Evolutionary conservation across 2,113 vertebrate genomes (phyloP), one percentile per base, ranked within the genome.

Genomic region (Amia ocellicauda): DNA sequence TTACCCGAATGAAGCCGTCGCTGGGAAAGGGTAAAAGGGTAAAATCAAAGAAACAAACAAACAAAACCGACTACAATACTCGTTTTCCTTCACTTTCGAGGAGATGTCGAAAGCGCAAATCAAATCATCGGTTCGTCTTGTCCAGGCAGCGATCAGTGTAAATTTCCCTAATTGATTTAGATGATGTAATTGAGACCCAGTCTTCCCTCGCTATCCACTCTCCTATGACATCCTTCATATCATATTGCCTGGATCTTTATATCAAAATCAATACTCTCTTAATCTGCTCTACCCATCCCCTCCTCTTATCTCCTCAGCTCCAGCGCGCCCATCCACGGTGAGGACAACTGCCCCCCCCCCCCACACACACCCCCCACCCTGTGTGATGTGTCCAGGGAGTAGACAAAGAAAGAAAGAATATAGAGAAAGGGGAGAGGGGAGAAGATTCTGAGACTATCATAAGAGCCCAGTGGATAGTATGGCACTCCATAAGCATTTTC

Each of bases 191-290:
- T 45, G 47, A 63, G 74, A 68, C 71, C 2, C 40, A 36, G 45
- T 57, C 63, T 56, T 64, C 67, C 41, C 67, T 54, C 59, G 28
- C 47, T 58, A 54, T 31, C 26, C 16, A 9, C 42, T 49, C 42
- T 40, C 41, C 40, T 20, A 28, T 60, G 58, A 28, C 67, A 43
- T 69, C 55, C 55, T 73, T 70, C 76, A 76, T 76, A 82, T 84
- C 85, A 76, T 69, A 77, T 83, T 82, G 78, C 80, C n/a, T 78
- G 78, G 81, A 81, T 84, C 83, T 86, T 86, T 83, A 86, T 86
- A 82, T 83, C 83, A 80, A 87, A 87, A 87, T 88, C 85, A 82
- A 88, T 87, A 85, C 71, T 62, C 73, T 81, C 74, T 80, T 86
- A 78, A 85, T 86, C 84, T 78, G 68, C 66, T 57, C 71, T 70